Evolutionary conservation across 2,888 invertebrate genomes (phyloP), one percentile per base, ranked within the genome.

Genomic region (Anarsia innoxiella): DNA sequence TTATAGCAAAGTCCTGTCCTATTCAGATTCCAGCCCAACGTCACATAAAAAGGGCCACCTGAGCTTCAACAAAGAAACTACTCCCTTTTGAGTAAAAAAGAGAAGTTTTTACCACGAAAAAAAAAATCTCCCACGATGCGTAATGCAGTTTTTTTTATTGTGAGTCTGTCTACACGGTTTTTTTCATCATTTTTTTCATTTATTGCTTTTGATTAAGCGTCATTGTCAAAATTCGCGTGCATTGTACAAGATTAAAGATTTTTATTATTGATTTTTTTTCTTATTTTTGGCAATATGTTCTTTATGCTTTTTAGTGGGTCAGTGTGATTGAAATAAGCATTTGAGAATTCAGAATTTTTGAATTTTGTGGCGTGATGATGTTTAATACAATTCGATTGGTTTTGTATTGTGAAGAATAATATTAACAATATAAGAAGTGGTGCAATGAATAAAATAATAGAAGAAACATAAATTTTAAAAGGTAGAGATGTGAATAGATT

Each of bases 71-170:
- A 68, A 68, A 58, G 57, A 50, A 56, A 55, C 33, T 53, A 54
- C 31, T 53, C 55, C 67, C 70, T 62, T 60, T 59, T 55, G 46
- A 47, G 48, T 51, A 53, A 62, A 67, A 67, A 64, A 59, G 46
- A 55, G 56, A 49, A 45, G 46, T 48, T 60, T 64, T 59, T 63
- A 49, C 41, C 49, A 48, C 39, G 49, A 59, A 68, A 69, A n/a
- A n/a, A 64, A 62, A 56, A 61, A 45, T 61, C 64, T 70, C 70
- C 67, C 68, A 70, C 70, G 70, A 63, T 56, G 52, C 42, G 55
- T 45, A 51, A 23, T 60, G 63, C 66, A 60, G 53, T 62, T 67
- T 68, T 66, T 66, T 67, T 51, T 23, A 30, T 39, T 39, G 26
- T 35, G 34, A 19, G 31, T 26, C 35, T 39, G 39, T 39, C 35